Percentiles rank a stretch among this genome's conserved stretches.
Evolutionary conservation across 2,888 invertebrate genomes (phyloP).

Genomic region (Oscheius myriophilus): DNA sequence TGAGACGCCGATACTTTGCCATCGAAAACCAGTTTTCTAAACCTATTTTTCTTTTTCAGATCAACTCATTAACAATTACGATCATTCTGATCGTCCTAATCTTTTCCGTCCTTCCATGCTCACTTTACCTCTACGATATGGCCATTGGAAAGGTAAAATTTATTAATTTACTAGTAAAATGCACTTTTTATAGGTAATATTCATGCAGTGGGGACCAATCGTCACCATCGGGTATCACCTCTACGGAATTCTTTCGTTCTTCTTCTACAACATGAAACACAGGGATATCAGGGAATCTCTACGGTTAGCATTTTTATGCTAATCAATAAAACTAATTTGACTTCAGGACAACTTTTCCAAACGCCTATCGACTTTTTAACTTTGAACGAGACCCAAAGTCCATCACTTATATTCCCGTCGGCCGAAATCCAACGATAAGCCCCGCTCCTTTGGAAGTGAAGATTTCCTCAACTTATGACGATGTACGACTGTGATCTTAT

Average conservation of each 20-base stretch:
- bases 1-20: too few relatives aligned
- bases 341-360: too few relatives aligned
- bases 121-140: conserved; percentile 53
- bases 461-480: too few relatives aligned
- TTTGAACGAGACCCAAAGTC: too few relatives aligned
- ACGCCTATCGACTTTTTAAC: too few relatives aligned
- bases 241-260: conserved; percentile 49
- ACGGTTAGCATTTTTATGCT: conserved; percentile 36
- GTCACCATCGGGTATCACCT: conserved; percentile 56
- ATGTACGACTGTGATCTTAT: too few relatives aligned
- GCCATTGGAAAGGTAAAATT: conserved; percentile 38
- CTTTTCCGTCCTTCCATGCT: conserved; percentile 54
- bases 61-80: conserved; percentile 49
- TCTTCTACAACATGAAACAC: conserved; percentile 56
- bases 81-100: conserved; percentile 53
- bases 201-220: conserved; percentile 57
- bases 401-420: too few relatives aligned
- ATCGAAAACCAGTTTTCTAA: too few relatives aligned
- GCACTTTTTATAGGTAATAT: conserved; percentile 35
- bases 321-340: too few relatives aligned
- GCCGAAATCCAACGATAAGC: too few relatives aligned
- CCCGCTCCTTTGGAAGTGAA: too few relatives aligned
- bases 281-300: conserved; percentile 47
- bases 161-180: not conserved
- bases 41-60: conserved; percentile 35